Percentiles rank a stretch among this genome's conserved stretches.
Conservation (phyloP, 2,113 vertebrate genomes). For the Xiphias gladius region DNA sequence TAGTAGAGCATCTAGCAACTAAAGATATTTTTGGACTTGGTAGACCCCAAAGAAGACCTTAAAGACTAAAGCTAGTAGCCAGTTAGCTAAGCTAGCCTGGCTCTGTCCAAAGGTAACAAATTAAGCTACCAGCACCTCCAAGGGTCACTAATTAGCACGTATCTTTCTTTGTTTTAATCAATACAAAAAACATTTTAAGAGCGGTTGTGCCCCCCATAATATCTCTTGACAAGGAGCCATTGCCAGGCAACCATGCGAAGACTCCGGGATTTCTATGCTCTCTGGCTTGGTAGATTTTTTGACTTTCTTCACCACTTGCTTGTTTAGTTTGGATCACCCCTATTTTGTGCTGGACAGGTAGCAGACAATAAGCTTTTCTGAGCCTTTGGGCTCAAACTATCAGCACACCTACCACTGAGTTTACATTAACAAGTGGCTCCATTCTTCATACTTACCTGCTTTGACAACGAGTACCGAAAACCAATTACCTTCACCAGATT, state of each 20-base stretch:
- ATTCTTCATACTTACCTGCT: background rate
- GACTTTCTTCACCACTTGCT: background rate
- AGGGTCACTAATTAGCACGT: background rate
- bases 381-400: background rate
- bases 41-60: background rate
- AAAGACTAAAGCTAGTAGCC: background rate
- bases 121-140: too few species aligned
- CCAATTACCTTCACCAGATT: background rate
- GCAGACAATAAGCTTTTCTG: background rate
- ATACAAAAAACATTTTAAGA: background rate
- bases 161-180: background rate
- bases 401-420: background rate
- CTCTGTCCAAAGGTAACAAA: too few species aligned
- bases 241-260: background rate
- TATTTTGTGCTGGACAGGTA: background rate
- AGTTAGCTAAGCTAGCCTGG: background rate
- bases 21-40: background rate
- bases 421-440: background rate
- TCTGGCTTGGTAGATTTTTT: background rate
- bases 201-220: background rate
- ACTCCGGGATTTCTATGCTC: background rate
- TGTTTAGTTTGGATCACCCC: background rate
- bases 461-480: background rate
- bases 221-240: background rate
- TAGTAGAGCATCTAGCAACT: background rate